phyloP scores from a whole-genome alignment of 2,113 vertebrate species.

The Triplophysa siluroides region DNA sequence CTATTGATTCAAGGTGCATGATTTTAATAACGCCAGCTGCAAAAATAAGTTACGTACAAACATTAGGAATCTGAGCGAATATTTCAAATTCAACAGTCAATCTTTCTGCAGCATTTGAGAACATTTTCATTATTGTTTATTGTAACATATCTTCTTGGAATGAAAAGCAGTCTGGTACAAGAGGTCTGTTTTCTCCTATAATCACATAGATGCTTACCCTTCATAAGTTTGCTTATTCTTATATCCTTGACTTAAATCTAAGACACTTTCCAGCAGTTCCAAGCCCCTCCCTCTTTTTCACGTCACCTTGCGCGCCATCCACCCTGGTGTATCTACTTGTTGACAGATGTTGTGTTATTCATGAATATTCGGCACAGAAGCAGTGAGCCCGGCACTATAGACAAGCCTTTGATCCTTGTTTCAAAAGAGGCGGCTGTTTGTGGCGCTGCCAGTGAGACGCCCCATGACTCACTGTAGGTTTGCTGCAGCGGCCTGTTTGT shows the following conservation, averaged over 20 bases:
- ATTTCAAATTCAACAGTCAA: background rate
- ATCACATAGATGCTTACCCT: background rate
- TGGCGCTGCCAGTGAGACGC: slow-evolving; percentile 57
- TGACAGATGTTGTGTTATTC: slow-evolving; percentile 73
- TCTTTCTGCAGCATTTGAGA: background rate
- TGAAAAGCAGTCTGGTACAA: background rate
- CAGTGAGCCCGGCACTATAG: slow-evolving; percentile 50
- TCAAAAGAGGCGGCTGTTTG: slow-evolving; percentile 72
- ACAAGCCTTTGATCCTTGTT: slow-evolving; percentile 75
- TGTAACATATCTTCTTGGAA: background rate
- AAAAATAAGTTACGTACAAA: background rate
- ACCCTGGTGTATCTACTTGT: slow-evolving; percentile 55
- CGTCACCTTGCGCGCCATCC: slow-evolving; percentile 57
- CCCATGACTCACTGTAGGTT: slow-evolving; percentile 64
- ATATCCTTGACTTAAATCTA: slow-evolving; percentile 49
- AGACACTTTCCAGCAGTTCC: slow-evolving; percentile 63
- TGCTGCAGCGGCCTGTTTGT: slow-evolving; percentile 68
- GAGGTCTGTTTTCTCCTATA: background rate
- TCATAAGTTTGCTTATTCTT: slow-evolving; percentile 16
- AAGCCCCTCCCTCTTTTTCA: slow-evolving; percentile 65
- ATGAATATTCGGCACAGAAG: slow-evolving; percentile 71
- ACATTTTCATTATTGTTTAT: background rate
- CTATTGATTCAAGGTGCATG: slow-evolving; percentile 12
- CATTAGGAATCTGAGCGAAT: background rate
- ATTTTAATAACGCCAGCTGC: slow-evolving; percentile 11